Percentiles rank a stretch among this genome's conserved stretches.
phyloP scores from a whole-genome alignment of 2,797 vertebrate genomes.

The Rhabdophis nuchalis region DNA sequence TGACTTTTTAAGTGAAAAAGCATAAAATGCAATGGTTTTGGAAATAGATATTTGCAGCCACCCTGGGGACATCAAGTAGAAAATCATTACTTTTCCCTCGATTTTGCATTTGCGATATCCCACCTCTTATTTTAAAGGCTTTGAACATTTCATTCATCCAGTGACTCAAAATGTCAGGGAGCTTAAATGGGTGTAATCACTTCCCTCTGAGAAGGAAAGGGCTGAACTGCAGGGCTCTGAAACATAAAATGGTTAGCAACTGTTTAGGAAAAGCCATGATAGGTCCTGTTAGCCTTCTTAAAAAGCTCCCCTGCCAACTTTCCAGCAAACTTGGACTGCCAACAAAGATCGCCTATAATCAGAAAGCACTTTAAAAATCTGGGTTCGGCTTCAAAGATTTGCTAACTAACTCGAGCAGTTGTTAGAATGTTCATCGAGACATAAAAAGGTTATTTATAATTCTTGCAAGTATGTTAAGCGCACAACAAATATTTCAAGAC shows the following conservation, averaged over 20 bases:
- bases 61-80: background rate
- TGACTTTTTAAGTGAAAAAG: background rate
- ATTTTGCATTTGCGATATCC: background rate
- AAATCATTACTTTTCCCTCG: conserved; percentile 1
- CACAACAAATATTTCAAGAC: background rate
- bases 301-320: background rate
- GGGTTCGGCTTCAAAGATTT: background rate
- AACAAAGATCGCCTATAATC: background rate
- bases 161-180: background rate
- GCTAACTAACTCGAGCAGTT: background rate
- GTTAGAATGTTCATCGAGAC: background rate
- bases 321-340: background rate
- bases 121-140: conserved; percentile 9
- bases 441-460: background rate
- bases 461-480: background rate
- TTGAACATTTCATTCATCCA: conserved; percentile 9
- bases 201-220: background rate
- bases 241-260: background rate
- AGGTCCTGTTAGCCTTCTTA: background rate
- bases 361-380: conserved; percentile 13
- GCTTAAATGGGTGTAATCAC: background rate
- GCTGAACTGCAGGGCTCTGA: background rate
- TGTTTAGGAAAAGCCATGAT: background rate
- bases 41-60: background rate
- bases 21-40: conserved; percentile 1